Conservation (phyloP, 2,797 vertebrate genomes). For the Mormyrus hasselquistii region DNA sequence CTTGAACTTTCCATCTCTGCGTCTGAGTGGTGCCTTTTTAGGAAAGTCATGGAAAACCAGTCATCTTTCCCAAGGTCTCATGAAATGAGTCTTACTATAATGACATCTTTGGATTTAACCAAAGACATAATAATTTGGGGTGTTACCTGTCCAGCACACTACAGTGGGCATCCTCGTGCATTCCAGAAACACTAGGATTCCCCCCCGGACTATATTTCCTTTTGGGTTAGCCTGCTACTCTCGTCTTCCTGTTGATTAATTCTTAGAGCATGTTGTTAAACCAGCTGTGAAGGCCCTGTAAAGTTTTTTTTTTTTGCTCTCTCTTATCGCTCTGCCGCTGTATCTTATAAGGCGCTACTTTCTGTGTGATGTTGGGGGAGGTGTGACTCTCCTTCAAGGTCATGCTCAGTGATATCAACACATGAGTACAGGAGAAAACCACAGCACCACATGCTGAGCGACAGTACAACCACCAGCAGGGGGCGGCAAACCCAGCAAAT, state of each 20-base stretch:
- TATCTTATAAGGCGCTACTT: neutral
- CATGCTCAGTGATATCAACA: neutral
- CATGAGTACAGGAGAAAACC: neutral
- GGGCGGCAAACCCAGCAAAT: neutral
- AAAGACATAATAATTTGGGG: neutral
- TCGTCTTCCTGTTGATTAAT: neutral
- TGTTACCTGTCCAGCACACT: neutral
- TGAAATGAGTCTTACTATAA: neutral
- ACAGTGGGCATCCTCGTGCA: neutral
- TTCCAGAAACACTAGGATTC: neutral
- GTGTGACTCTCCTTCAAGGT: neutral
- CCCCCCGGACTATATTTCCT: neutral
- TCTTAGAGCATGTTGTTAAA: neutral
- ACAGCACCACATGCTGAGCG: neutral
- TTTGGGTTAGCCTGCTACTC: neutral
- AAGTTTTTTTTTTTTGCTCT: neutral
- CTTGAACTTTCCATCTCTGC: neutral
- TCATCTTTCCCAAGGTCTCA: neutral
- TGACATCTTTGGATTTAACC: neutral
- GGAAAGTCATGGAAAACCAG: neutral
- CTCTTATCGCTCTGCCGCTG: neutral
- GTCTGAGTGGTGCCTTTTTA: neutral
- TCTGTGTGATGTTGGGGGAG: neutral
- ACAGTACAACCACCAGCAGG: neutral
- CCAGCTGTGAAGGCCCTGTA: neutral